Base-by-base conservation (phyloP, 2,113 vertebrate species). In the Dryoscopus gambensis region DNA sequence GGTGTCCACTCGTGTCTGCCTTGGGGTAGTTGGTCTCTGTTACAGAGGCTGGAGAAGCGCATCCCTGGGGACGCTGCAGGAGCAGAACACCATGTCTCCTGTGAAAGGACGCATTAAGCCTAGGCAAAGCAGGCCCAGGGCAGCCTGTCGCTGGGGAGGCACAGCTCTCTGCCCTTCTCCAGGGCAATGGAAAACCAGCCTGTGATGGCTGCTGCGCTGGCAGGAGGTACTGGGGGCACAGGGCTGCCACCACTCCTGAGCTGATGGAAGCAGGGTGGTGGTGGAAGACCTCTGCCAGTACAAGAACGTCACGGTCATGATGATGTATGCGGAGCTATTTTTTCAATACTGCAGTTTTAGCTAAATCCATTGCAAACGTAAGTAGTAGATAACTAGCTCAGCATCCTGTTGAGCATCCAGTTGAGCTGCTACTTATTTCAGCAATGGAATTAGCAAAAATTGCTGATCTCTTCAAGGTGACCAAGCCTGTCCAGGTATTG, bases 221-320 rank as follows among this genome's bases (percentile, higher is more conserved):
- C 0, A 0, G 27, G 39, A 69, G 15, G 15, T 8, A 4, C 4
- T 33, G 7, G 25, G 37, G 25, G 4, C 27, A 37, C 5, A 8
- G 47, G 49, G 12, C 56, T 67, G 46, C 21, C 42, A 56, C 8
- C 42, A 25, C 12, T 14, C 37, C 46, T 10, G 16, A 47, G 13
- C 30, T 73, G 57, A 11, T 37, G n/a, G 17, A 39, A 31, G 7
- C 17, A 33, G 11, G 7, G 8, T 73, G 49, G 18, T 28, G 11
- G n/a, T n/a, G n/a, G n/a, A 39, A 59, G 22, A 21, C 46, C 40
- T 47, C 55, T 79, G 15, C 42, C 84, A 64, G 44, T 1, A 0
- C 25, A 35, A 33, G 37, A 75, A 57, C 13, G 1, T n/a, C 23
- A 6, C 5, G 23, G 16, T 74, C 19, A 11, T 11, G 35, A 33